Base-by-base conservation (phyloP, 1,140 invertebrate species). In the Phortica variegata region DNA sequence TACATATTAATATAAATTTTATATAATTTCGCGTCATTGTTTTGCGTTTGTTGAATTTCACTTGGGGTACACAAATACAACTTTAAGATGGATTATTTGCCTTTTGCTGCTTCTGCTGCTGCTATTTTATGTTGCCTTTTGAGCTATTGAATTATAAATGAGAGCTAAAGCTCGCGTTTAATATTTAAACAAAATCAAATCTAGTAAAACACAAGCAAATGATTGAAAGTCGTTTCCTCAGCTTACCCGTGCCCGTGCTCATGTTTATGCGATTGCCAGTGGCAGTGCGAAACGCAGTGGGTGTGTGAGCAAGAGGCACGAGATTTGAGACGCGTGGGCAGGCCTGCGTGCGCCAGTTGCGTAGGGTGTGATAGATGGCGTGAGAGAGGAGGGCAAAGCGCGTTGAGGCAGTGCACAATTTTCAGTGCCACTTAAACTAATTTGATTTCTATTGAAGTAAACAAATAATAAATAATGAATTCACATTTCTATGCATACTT, bases 131-230 rank as follows among this genome's bases (percentile, higher is more conserved):
- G n/a, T n/a, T n/a, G n/a, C n/a, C n/a, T 26, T 26, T 26, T 26
- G 23, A 26, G 23, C 23, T 26, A 26, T 26, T 68, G 65, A 54
- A 68, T 68, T 60, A 68, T 63, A 63, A 60, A 68, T 68, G 52
- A 69, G 60, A 62, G 44, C 65, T 68, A 68, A 68, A 69, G 63
- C 54, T 68, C 65, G 60, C 51, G 57, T 68, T 68, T 68, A 68
- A 68, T 68, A 68, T 68, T 68, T 68, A 68, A 68, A 68, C 63
- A 68, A 68, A 68, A 68, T 68, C 63, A 68, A 68, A 68, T 68
- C 49, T n/a, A n/a, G n/a, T n/a, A 68, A 58, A 63, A 50, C 51
- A 62, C 47, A 61, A 62, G 36, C 36, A 38, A 38, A 6, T 8
- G n/a, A n/a, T n/a, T n/a, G n/a, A n/a, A n/a, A n/a, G n/a, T n/a